Conservation (phyloP, 1,140 invertebrate species). For the Frieseomelitta varia region DNA sequence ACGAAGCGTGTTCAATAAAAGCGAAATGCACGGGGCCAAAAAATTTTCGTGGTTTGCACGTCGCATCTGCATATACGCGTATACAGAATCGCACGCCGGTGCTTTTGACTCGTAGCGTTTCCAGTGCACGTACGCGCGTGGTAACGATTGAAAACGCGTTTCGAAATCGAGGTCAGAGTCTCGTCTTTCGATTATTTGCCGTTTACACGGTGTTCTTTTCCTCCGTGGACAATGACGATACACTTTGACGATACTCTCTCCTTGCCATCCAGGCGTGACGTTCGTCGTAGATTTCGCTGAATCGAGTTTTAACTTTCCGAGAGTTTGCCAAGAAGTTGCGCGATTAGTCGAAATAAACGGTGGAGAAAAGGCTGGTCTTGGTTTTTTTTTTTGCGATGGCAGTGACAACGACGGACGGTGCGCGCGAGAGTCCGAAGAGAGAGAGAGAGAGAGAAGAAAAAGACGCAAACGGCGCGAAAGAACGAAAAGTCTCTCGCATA, state of each 20-base stretch:
- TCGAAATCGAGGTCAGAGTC: not conserved
- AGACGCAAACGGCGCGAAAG: slow-evolving; percentile 20
- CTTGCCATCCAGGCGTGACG: too few relatives aligned
- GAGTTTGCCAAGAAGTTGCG: not conserved
- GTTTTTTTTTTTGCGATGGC: too few relatives aligned
- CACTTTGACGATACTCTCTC: not conserved
- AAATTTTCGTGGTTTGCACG: slow-evolving; percentile 1
- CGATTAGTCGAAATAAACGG: slow-evolving; percentile 20
- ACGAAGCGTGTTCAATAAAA: slow-evolving; percentile 24
- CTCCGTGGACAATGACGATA: not conserved
- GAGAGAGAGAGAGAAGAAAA: not conserved
- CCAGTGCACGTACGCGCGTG: slow-evolving; percentile 3
- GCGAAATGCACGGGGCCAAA: not conserved
- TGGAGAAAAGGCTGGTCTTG: not conserved
- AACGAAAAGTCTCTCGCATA: slow-evolving; percentile 44
- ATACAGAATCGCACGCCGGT: not conserved
- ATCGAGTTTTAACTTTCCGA: not conserved
- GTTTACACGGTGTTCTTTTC: not conserved
- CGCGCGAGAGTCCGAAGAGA: not conserved
- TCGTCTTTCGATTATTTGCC: not conserved
- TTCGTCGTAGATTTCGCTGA: not conserved
- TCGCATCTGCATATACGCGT: slow-evolving; percentile 3
- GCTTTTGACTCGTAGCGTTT: not conserved
- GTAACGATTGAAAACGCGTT: slow-evolving; percentile 34
- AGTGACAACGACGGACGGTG: not conserved